Conservation (phyloP, 2,888 invertebrate genomes). For the Noctua janthina region DNA sequence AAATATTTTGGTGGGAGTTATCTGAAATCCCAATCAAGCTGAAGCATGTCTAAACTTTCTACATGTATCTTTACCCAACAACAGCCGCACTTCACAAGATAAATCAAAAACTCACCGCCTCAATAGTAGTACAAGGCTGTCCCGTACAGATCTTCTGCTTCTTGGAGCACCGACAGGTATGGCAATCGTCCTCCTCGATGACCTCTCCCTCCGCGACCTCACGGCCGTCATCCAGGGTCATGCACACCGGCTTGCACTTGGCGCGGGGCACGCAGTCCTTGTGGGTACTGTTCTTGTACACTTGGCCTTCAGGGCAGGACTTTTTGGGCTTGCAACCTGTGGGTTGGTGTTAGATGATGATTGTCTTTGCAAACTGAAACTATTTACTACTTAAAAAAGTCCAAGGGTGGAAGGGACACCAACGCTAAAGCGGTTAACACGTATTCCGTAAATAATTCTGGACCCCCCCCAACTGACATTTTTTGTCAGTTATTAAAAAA, state of each 20-base stretch:
- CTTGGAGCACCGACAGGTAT: constrained; percentile 94
- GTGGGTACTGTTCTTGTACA: constrained; percentile 93
- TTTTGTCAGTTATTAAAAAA: too few species aligned
- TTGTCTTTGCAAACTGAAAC: not conserved
- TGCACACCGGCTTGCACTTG: constrained; percentile 93
- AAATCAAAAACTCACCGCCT: constrained; percentile 69
- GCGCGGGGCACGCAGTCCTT: constrained; percentile 94
- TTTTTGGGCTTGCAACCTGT: constrained; percentile 93
- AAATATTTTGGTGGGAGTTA: too few species aligned
- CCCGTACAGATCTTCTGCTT: constrained; percentile 93
- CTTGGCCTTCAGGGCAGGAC: constrained; percentile 92
- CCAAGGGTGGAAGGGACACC: too few species aligned
- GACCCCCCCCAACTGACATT: too few species aligned
- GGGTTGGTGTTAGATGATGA: not conserved
- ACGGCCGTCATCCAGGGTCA: constrained; percentile 91
- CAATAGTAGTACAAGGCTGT: constrained; percentile 90
- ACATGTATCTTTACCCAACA: too few species aligned
- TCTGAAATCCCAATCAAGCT: too few species aligned
- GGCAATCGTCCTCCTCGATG: constrained; percentile 94
- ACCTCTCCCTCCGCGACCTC: constrained; percentile 94
- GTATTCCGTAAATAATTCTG: too few species aligned
- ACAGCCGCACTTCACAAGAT: not conserved
- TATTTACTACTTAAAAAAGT: not conserved
- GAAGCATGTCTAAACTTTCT: too few species aligned
- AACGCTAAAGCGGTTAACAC: too few species aligned